Percentiles rank a stretch among this genome's conserved stretches.
These are phyloP conservation scores for Amphiprion clarkii DNA, from an alignment of 2,797 vertebrate genomes.

Conservation along the genomic window DNA sequence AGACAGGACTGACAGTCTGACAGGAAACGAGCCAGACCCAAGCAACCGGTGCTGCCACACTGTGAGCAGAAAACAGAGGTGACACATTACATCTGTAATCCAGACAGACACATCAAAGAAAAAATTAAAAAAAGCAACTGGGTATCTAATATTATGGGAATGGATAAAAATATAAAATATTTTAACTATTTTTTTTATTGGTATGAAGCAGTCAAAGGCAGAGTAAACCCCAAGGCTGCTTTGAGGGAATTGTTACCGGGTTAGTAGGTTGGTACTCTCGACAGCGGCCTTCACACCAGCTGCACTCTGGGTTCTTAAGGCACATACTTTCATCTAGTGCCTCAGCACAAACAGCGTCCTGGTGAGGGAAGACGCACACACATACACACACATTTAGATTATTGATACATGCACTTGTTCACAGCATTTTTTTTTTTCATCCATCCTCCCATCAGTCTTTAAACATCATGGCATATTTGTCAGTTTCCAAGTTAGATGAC, in stretches of 20 bases:
- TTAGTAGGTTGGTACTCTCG: conserved; percentile 90
- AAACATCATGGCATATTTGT: background rate
- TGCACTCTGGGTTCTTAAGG: conserved; percentile 93
- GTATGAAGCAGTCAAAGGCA: background rate
- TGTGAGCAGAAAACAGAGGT: conserved; percentile 65
- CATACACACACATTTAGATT: background rate
- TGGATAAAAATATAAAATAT: background rate
- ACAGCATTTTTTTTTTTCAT: background rate
- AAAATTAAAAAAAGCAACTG: background rate
- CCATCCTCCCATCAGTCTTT: background rate
- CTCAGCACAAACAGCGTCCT: conserved; percentile 92
- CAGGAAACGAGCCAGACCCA: conserved; percentile 92
- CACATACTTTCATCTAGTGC: conserved; percentile 91
- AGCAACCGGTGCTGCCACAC: conserved; percentile 92
- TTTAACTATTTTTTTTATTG: background rate
- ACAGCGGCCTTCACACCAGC: conserved; percentile 93
- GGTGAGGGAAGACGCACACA: conserved; percentile 35
- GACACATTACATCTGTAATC: background rate
- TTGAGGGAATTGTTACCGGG: conserved; percentile 79
- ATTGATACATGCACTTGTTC: background rate
- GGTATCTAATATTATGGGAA: background rate
- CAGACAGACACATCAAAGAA: background rate
- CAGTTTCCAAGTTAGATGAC: background rate
- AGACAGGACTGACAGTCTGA: conserved; percentile 94
- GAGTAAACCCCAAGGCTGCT: background rate